A percentile compares a stretch with the other conserved stretches of the same genome.
Evolutionary conservation across 2,888 invertebrate species (phyloP).

Genomic region (Chamaedrilus cognettii): DNA sequence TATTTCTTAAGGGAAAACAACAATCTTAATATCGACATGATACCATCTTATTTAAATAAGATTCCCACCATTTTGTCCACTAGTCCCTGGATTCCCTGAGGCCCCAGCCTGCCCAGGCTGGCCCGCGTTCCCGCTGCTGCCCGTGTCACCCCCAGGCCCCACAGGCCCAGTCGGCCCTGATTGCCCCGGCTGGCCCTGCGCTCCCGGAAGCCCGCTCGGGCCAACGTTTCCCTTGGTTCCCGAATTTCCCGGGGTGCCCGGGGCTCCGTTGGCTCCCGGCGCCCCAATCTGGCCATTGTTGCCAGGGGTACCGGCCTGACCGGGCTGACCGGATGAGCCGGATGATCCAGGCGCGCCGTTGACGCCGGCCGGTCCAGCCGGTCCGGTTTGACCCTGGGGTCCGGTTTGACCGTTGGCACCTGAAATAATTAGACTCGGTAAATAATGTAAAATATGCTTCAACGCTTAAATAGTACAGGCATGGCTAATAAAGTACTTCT

Average conservation of each 20-base stretch:
- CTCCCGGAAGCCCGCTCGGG: conserved; percentile 27
- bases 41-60: no score
- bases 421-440: neutral
- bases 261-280: neutral
- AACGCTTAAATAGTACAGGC: neutral
- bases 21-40: no score
- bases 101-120: neutral
- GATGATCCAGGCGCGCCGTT: no score
- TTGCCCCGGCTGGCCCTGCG: conserved; percentile 25
- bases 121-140: neutral
- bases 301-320: neutral
- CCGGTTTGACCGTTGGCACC: no score
- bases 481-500: neutral
- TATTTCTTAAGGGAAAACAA: no score
- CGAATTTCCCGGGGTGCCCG: conserved; percentile 6
- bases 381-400: no score
- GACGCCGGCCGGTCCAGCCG: no score
- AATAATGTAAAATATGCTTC: neutral
- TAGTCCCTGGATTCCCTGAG: neutral
- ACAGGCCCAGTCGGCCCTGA: conserved; percentile 20
- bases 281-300: neutral
- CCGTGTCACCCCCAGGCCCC: conserved; percentile 16
- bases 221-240: conserved; percentile 9
- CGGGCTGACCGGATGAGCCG: neutral
- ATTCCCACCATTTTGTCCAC: neutral